Evolutionary conservation across 2,888 invertebrate species (phyloP), one percentile per base, ranked within the genome.

Genomic region (Trissoscelio sp.): DNA sequence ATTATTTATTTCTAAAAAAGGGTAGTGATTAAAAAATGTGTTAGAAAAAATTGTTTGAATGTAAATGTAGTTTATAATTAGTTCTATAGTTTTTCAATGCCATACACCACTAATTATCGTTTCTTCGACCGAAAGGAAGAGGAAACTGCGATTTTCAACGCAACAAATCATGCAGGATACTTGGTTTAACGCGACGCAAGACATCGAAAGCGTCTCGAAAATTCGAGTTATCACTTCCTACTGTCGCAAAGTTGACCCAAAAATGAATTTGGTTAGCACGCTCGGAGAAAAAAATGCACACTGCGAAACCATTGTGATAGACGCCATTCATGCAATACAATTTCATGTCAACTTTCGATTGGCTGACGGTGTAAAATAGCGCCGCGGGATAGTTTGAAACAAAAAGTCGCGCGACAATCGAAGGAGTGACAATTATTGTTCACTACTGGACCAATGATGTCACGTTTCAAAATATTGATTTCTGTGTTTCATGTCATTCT

Each of bases 121-220:
- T 57, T 72, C 81, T 77, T 72, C 28, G 31, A 77, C 78, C 84
- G 85, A 84, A 79, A 85, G 88, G 70, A 83, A 86, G 79, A 72
- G 89, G 88, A 89, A 88, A 72, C 82, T 84, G 74, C 88, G 83
- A 87, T 86, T 87, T 86, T 86, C 82, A 83, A 86, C 84, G 85
- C 86, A 83, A 83, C 85, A 28, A 28, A 84, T 84, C 57, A 28
- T 86, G 82, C 85, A 88, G 88, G 89, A 89, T 87, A 86, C 88
- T 86, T 87, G 89, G 87, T 89, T 88, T 87, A 86, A 88, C 83
- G 78, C 60, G 79, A 14, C 79, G 74, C 74, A 73, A 83, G 84
- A 79, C 81, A 66, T n/a, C 60, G 60, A 82, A 74, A 84, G 66
- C 77, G 81, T 81, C 42, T 79, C 79, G 82, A 55, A 79, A 79